A percentile compares a stretch with the other conserved stretches of the same genome.
Evolutionary conservation across 2,113 vertebrate species (phyloP).

Genomic region (Tinamus guttatus): DNA sequence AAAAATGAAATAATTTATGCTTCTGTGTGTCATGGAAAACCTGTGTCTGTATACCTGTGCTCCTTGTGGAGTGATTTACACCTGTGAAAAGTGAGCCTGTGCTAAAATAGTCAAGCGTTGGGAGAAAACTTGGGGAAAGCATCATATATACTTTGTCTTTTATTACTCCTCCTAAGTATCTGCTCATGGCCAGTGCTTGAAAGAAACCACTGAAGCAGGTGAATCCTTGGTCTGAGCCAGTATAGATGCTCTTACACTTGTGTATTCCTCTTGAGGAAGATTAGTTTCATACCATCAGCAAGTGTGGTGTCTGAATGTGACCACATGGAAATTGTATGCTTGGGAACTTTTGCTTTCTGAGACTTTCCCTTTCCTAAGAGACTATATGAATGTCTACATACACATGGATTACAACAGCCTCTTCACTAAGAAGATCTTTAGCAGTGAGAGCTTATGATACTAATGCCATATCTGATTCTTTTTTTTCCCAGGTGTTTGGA

Average conservation of each 20-base stretch:
- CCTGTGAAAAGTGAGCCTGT: not conserved
- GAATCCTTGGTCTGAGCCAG: not conserved
- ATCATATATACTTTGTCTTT: not conserved
- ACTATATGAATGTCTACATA: not conserved
- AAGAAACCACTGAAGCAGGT: not conserved
- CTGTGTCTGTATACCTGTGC: not conserved
- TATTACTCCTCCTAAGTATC: not conserved
- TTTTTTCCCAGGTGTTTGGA: not conserved
- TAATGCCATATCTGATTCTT: not conserved
- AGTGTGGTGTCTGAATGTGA: not conserved
- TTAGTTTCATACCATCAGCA: not conserved
- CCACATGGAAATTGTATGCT: not conserved
- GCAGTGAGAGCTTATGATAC: not conserved
- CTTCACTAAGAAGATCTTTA: not conserved
- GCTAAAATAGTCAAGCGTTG: not conserved
- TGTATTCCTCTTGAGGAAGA: not conserved
- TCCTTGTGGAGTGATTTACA: not conserved
- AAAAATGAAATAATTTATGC: not conserved
- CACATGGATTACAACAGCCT: not conserved
- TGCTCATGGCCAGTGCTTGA: not conserved
- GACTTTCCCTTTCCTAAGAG: not conserved
- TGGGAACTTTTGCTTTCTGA: not conserved
- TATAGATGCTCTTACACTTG: not conserved
- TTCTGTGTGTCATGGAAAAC: not conserved
- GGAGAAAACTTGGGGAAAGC: not conserved